A percentile compares a stretch with the other conserved stretches of the same genome.
phyloP scores from a whole-genome alignment of 2,113 vertebrate genomes.

The Bucco capensis region DNA sequence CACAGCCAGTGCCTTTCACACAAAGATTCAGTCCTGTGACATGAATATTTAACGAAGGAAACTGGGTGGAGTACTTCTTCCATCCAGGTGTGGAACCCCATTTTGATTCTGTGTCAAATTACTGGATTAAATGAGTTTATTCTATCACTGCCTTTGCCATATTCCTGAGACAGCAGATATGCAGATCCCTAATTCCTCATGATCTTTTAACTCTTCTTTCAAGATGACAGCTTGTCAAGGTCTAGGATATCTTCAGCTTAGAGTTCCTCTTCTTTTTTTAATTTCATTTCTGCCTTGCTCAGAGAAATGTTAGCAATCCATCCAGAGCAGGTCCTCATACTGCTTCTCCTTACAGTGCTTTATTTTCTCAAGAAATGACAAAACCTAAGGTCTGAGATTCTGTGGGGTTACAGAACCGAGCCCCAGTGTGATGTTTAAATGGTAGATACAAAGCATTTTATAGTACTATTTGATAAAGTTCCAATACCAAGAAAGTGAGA shows the following conservation, averaged over 20 bases:
- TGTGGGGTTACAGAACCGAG: not conserved
- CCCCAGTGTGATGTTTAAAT: not conserved
- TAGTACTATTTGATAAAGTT: not conserved
- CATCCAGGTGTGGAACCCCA: slow-evolving; percentile 50
- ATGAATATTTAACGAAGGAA: slow-evolving; percentile 60
- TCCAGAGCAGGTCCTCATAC: not conserved
- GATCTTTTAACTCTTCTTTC: not conserved
- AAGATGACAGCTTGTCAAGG: not conserved
- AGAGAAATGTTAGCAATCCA: not conserved
- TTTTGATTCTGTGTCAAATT: slow-evolving; percentile 57
- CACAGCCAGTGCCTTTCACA: slow-evolving; percentile 39
- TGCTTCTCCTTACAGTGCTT: not conserved
- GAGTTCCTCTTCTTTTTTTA: not conserved
- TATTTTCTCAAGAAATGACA: not conserved
- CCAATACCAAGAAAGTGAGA: not conserved
- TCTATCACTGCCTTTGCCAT: slow-evolving; percentile 2
- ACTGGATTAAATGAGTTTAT: slow-evolving; percentile 49
- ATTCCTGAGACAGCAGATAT: slow-evolving; percentile 52
- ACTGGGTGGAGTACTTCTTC: slow-evolving; percentile 59
- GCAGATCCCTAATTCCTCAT: not conserved
- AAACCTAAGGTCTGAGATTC: not conserved
- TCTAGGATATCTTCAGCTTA: not conserved
- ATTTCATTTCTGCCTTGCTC: not conserved
- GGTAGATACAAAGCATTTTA: not conserved
- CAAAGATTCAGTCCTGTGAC: slow-evolving; percentile 25